Evolutionary conservation across 2,888 invertebrate genomes (phyloP).

Genomic region (Chesias legatella): DNA sequence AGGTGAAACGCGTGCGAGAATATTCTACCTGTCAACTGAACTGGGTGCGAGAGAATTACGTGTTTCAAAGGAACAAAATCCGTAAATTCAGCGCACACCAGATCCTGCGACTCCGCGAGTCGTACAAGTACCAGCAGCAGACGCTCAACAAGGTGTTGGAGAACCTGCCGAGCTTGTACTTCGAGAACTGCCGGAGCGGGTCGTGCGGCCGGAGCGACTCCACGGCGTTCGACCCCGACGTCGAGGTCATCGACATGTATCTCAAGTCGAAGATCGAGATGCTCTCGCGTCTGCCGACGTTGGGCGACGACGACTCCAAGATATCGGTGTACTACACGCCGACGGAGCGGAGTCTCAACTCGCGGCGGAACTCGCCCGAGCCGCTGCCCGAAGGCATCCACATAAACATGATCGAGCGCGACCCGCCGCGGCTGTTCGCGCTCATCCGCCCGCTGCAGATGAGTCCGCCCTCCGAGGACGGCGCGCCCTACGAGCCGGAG

Average conservation of each 20-base stretch:
- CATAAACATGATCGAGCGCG: conserved; percentile 83
- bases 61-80: conserved; percentile 96
- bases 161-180: conserved; percentile 93
- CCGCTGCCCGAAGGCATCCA: conserved; percentile 81
- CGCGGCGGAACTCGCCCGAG: conserved; percentile 65
- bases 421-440: conserved; percentile 60
- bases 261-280: conserved; percentile 84
- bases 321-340: conserved; percentile 91
- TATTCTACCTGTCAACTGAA: conserved; percentile 95
- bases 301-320: conserved; percentile 84
- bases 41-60: conserved; percentile 97
- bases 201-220: conserved; percentile 89
- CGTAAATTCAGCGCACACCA: conserved; percentile 97
- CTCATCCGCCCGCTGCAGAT: conserved; percentile 53
- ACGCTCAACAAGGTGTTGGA: conserved; percentile 96
- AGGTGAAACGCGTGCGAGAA: conserved; percentile 95
- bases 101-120: conserved; percentile 92
- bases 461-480: conserved; percentile 39
- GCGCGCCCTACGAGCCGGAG: conserved; percentile 34
- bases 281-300: conserved; percentile 74
- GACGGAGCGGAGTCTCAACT: conserved; percentile 83
- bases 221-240: conserved; percentile 84
- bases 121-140: conserved; percentile 97
- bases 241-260: conserved; percentile 83
- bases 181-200: conserved; percentile 95